These are phyloP conservation scores for Colletes latitarsis DNA, from an alignment of 1,140 invertebrate species.

Conservation along the genomic window DNA sequence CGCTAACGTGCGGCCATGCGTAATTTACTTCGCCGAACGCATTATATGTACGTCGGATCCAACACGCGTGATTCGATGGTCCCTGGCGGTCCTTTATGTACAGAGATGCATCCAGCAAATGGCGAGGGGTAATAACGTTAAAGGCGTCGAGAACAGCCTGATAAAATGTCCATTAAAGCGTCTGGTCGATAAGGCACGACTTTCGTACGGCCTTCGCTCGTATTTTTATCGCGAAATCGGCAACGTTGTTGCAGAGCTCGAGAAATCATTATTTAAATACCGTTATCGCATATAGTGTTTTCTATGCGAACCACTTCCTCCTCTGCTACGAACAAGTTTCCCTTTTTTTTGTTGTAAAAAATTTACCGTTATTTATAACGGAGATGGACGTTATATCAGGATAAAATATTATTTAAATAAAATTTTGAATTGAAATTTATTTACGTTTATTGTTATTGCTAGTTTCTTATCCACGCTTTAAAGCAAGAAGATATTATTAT, in stretches of 20 bases:
- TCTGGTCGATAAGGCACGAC: constrained; percentile 32
- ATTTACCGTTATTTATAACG: too few species aligned
- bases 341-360: too few species aligned
- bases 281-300: neutral
- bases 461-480: too few species aligned
- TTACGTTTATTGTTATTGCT: too few species aligned
- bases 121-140: constrained; percentile 48
- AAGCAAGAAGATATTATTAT: too few species aligned
- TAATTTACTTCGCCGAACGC: constrained; percentile 68
- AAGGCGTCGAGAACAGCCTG: constrained; percentile 45
- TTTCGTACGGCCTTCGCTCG: constrained; percentile 5
- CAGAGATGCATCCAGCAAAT: constrained; percentile 36
- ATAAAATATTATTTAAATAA: too few species aligned
- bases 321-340: too few species aligned
- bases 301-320: neutral
- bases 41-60: constrained; percentile 63
- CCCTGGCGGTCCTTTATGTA: constrained; percentile 32
- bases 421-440: too few species aligned
- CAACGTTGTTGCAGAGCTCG: neutral
- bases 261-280: neutral
- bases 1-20: constrained; percentile 56
- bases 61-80: constrained; percentile 57
- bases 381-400: too few species aligned
- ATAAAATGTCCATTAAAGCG: constrained; percentile 53
- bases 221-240: neutral